These are phyloP conservation scores for Leptobrachium ailaonicum DNA, from an alignment of 2,113 vertebrate species.

Conservation along the genomic window DNA sequence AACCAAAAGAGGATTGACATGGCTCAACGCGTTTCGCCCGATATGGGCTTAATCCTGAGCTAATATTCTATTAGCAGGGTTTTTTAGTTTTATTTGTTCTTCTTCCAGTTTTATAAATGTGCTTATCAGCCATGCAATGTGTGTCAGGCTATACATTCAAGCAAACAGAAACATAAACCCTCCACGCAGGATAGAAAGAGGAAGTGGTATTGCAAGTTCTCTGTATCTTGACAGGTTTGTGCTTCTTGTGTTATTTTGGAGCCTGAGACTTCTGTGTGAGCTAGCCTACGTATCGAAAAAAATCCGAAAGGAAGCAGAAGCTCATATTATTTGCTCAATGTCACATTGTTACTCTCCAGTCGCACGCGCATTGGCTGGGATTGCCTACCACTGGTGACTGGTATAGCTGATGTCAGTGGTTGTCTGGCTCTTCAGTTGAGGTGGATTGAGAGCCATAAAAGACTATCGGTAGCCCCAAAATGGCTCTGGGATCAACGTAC, in stretches of 20 bases:
- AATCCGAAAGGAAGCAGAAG: slow-evolving; percentile 27
- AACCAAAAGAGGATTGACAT: too few species aligned
- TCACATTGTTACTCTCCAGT: neutral
- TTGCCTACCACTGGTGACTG: too few species aligned
- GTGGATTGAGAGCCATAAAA: neutral
- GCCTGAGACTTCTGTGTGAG: neutral
- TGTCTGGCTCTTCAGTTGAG: too few species aligned
- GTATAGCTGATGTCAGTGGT: too few species aligned
- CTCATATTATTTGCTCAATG: neutral
- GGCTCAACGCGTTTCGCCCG: too few species aligned
- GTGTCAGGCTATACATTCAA: too few species aligned
- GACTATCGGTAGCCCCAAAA: slow-evolving; percentile 43
- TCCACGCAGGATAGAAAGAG: slow-evolving; percentile 14
- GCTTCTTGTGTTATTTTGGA: neutral
- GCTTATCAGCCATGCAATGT: too few species aligned
- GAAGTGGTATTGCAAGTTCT: slow-evolving; percentile 16
- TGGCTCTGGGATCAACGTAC: slow-evolving; percentile 75
- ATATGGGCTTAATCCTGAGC: too few species aligned
- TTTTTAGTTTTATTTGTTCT: too few species aligned
- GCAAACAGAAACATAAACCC: neutral
- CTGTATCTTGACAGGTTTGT: neutral
- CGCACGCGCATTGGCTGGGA: neutral
- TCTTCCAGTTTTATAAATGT: too few species aligned
- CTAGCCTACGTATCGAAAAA: neutral
- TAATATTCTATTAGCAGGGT: too few species aligned